Evolutionary conservation across 2,888 invertebrate species (phyloP).

Genomic region (Scrobipalpa costella): DNA sequence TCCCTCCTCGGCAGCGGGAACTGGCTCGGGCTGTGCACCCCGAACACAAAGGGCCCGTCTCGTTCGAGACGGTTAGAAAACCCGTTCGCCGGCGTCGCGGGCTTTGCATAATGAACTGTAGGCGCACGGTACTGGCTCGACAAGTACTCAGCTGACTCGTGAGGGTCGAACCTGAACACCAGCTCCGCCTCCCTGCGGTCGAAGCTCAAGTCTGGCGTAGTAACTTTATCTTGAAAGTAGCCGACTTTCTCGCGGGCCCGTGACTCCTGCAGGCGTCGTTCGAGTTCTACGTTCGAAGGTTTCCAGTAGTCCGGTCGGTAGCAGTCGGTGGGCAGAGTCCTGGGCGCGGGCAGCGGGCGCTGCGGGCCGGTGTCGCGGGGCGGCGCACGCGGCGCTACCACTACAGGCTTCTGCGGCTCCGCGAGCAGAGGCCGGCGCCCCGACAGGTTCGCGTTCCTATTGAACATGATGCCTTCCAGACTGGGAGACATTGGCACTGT

Average conservation of each 20-base stretch:
- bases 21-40: constrained; percentile 79
- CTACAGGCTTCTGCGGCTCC: constrained; percentile 73
- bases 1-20: constrained; percentile 67
- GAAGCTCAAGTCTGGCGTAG: constrained; percentile 67
- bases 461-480: constrained; percentile 77
- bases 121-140: constrained; percentile 72
- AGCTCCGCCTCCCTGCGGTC: constrained; percentile 74
- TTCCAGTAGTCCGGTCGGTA: constrained; percentile 73
- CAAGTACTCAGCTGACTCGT: constrained; percentile 70
- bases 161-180: constrained; percentile 74
- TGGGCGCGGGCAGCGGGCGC: constrained; percentile 62
- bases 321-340: constrained; percentile 58
- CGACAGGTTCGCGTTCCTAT: constrained; percentile 75
- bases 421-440: constrained; percentile 75
- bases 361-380: constrained; percentile 69
- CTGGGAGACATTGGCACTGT: constrained; percentile 79
- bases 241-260: constrained; percentile 73
- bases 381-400: constrained; percentile 71
- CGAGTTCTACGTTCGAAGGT: constrained; percentile 76
- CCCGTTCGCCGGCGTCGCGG: constrained; percentile 72
- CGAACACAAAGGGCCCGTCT: constrained; percentile 83
- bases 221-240: constrained; percentile 75
- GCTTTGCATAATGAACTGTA: constrained; percentile 70
- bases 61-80: constrained; percentile 66
- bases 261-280: constrained; percentile 67